Percentiles rank a stretch among this genome's conserved stretches.
Conservation (phyloP, 2,797 vertebrate species). For the Myioborus miniatus region DNA sequence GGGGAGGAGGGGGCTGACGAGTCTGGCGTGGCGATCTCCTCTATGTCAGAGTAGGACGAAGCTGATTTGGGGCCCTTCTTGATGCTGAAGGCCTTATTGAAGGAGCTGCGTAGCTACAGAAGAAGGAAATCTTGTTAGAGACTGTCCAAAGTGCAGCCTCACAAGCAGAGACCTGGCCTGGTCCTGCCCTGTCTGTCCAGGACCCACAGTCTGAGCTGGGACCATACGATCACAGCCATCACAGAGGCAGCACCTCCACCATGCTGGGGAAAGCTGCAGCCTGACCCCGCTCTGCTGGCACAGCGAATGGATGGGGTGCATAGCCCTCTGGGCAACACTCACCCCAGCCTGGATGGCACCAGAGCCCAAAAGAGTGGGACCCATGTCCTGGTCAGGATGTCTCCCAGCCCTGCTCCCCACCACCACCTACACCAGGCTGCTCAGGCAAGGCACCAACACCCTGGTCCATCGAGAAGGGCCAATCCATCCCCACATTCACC, state of each 20-base stretch:
- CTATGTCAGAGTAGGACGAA: slow-evolving; percentile 93
- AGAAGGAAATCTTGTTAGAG: slow-evolving; percentile 20
- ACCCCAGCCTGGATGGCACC: background rate
- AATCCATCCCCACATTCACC: background rate
- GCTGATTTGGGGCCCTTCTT: slow-evolving; percentile 94
- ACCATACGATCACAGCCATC: background rate
- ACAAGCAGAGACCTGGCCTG: background rate
- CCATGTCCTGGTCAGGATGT: background rate
- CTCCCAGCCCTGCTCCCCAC: background rate
- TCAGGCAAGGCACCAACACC: background rate
- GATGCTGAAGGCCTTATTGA: slow-evolving; percentile 98
- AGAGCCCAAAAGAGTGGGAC: background rate
- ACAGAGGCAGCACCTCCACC: background rate
- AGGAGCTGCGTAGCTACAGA: slow-evolving; percentile 90
- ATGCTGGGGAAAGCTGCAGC: background rate
- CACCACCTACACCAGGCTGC: background rate
- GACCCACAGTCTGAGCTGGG: background rate
- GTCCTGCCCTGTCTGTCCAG: background rate
- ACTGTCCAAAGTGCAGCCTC: accelerated
- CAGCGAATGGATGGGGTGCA: accelerated
- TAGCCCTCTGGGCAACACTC: background rate
- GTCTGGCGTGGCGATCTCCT: slow-evolving; percentile 93
- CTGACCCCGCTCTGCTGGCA: background rate
- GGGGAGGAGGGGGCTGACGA: slow-evolving; percentile 95
- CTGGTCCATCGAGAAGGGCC: accelerated